Evolutionary conservation across 1,140 invertebrate species (phyloP), one percentile per base, ranked within the genome.

Genomic region (Drosophila orena): DNA sequence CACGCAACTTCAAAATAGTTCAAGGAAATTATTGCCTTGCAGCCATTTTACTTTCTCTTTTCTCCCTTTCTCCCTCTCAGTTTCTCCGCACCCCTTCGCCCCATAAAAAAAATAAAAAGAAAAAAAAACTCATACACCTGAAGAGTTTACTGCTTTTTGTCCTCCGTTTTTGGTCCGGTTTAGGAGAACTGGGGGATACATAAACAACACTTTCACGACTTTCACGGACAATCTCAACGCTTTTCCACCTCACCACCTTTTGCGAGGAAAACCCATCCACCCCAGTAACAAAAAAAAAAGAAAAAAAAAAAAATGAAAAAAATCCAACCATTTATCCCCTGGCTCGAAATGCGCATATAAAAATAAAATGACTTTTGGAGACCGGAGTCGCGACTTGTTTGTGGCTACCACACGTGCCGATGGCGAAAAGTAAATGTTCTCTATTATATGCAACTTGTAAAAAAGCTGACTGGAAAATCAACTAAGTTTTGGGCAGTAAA

Each of bases 131-230:
- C 43, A 61, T 55, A 69, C 68, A 73, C 66, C 60, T 79, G 61
- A 76, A 47, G 46, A 68, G 42, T 42, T 52, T 79, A 57, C 49
- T 27, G 50, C 38, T 35, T 35, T 54, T 30, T 77, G 53, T 40
- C 17, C 43, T 42, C 24, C 34, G 57, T 42, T 52, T 53, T 5
- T 37, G 17, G 37, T 53, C 34, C 34, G 24, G 34, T 42, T 68
- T 52, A 24, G 20, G 20, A 7, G 15, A 30, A 35, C 12, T 44
- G 43, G 61, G 57, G 61, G 73, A 24, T 24, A 35, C 77, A 83
- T 77, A 83, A 83, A 83, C 74, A 83, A 77, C 74, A 83, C 69
- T 81, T 81, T 83, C 74, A 77, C 66, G 78, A 62, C 58, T 54
- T 69, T 61, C 66, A 64, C 44, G 66, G 66, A 55, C 66, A 70